phyloP scores from a whole-genome alignment of 2,888 invertebrate genomes.

The Drosophila nigritarsus region DNA sequence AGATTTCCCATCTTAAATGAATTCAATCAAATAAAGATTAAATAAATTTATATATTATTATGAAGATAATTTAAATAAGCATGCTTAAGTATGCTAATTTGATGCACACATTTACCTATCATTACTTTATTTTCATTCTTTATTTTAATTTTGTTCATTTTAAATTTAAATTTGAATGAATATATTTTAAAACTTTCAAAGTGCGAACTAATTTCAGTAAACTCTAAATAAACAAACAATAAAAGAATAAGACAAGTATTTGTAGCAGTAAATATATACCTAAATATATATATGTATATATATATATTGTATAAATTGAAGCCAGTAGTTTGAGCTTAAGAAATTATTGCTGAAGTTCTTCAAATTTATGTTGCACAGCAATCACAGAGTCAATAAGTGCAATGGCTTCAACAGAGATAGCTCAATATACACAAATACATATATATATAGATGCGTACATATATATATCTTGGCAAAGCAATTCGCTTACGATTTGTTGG shows the following conservation, averaged over 20 bases:
- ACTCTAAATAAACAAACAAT: too few species aligned
- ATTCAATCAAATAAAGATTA: too few species aligned
- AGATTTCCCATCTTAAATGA: too few species aligned
- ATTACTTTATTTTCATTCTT: too few species aligned
- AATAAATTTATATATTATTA: too few species aligned
- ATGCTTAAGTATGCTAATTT: too few species aligned
- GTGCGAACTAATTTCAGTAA: too few species aligned
- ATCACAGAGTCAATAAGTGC: not conserved
- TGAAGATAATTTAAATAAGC: too few species aligned
- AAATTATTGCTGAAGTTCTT: not conserved
- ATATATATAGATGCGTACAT: not conserved
- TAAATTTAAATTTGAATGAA: too few species aligned
- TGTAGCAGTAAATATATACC: not conserved
- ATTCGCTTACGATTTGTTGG: conserved; percentile 1
- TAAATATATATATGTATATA: not conserved
- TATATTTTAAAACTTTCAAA: not conserved
- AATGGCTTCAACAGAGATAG: not conserved
- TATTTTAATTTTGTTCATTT: too few species aligned
- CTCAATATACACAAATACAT: not conserved
- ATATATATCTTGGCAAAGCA: conserved; percentile 2
- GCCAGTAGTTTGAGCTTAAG: not conserved
- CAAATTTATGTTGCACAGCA: not conserved
- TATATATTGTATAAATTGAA: not conserved
- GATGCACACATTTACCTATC: too few species aligned
- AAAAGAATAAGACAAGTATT: not conserved